Base-by-base conservation (phyloP, 2,888 invertebrate genomes). In the Cerceris ruficornis region DNA sequence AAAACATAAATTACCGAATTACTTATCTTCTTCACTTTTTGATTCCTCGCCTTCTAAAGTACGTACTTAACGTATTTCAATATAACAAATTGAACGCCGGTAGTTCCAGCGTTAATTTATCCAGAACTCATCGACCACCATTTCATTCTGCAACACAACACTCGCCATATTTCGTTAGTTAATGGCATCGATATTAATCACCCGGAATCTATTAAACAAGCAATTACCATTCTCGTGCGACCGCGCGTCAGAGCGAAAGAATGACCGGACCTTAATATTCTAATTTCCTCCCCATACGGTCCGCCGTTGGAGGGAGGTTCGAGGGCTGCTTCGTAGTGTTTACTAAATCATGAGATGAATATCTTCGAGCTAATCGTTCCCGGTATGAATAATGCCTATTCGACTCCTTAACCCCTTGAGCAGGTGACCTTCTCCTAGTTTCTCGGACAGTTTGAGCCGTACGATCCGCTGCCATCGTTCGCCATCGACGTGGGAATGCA, bases 331-430 rank as follows among this genome's bases (percentile, higher is more conserved):
- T 80, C 82, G 66, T 62, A 73, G 82, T 84, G 82, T 87, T 88
- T 82, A 88, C 87, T 89, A 88, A 88, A 89, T 89, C 88, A 89
- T 89, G 88, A 89, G 88, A 85, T 82, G 88, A 88, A 88, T 88
- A 88, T 88, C 87, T 88, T 85, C 85, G 81, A 80, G 86, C 86
- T 86, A 82, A 86, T 82, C 81, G 81, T 78, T 85, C 85, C 64
- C 79, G 80, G 81, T 84, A 88, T 90, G 88, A 89, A 89, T 90
- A 89, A 89, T 88, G 86, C 81, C 81, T 75, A 74, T 79, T 75
- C 79, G 84, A 82, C 81, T 83, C 81, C 83, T 84, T 84, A 87
- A 87, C 86, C 84, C 83, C 69, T 81, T 75, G 83, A 82, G 65
- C 84, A 88, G 85, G 85, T 88, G 86, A 87, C 87, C 80, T 64